These are phyloP conservation scores for Solea senegalensis DNA, from an alignment of 2,113 vertebrate species.

Conservation along the genomic window DNA sequence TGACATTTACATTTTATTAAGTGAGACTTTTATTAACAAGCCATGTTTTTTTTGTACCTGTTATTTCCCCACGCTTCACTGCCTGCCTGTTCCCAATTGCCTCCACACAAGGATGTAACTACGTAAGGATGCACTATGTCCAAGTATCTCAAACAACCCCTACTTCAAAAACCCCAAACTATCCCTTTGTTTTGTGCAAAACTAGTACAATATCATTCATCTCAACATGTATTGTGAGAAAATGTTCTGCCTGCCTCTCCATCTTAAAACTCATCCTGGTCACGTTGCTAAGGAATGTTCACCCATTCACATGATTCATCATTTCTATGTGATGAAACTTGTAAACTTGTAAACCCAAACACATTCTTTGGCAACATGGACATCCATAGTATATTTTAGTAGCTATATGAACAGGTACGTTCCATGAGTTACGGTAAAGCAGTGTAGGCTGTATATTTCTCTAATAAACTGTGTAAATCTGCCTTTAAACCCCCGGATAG, in stretches of 20 bases:
- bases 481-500: not conserved
- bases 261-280: conserved; percentile 18
- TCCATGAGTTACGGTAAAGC: conserved; percentile 24
- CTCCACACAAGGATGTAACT: no score
- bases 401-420: not conserved
- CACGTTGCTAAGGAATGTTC: conserved; percentile 29
- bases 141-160: no score
- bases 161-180: no score
- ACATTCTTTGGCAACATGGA: conserved; percentile 49
- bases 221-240: conserved; percentile 8
- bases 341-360: conserved; percentile 41
- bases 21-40: no score
- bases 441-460: not conserved
- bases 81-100: no score
- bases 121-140: no score
- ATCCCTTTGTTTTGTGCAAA: no score
- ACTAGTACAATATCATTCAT: conserved; percentile 4
- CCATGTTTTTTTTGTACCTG: no score
- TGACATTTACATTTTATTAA: no score
- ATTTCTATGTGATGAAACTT: conserved; percentile 49
- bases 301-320: conserved; percentile 37
- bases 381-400: not conserved
- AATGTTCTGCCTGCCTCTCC: conserved; percentile 10
- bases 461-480: not conserved
- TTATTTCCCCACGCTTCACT: no score